Percentiles rank a stretch among this genome's conserved stretches.
Conservation (phyloP, 2,113 vertebrate species). For the Myotis lucifugus region DNA sequence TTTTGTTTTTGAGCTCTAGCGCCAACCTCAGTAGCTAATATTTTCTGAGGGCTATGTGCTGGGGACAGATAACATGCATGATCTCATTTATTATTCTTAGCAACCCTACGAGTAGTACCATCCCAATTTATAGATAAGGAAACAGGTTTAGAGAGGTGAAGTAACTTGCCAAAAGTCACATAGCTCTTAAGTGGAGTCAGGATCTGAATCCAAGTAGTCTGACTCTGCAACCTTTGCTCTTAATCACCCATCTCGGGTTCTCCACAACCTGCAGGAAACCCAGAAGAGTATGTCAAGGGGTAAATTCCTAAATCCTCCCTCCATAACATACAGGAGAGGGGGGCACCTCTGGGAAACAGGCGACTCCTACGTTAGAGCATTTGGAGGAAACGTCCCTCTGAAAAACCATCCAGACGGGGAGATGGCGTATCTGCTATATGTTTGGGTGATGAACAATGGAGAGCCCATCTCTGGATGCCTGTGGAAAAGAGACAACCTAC, state of each 20-base stretch:
- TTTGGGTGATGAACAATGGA: background rate
- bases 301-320: background rate
- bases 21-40: background rate
- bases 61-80: background rate
- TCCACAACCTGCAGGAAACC: background rate
- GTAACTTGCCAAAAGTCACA: background rate
- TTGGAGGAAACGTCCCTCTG: background rate
- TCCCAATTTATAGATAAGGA: background rate
- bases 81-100: background rate
- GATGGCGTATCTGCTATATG: background rate
- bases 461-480: background rate
- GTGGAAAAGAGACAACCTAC: background rate
- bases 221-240: constrained; percentile 22
- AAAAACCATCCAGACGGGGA: background rate
- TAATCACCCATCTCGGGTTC: background rate
- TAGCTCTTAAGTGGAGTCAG: background rate
- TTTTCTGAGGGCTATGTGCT: background rate
- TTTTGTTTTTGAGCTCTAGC: background rate
- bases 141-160: background rate
- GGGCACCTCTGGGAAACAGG: background rate
- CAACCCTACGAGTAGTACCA: background rate
- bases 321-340: background rate
- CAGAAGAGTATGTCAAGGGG: background rate
- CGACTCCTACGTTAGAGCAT: background rate
- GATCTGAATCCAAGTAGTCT: background rate